Evolutionary conservation across 2,113 vertebrate genomes (phyloP).

Genomic region (Tiliqua scincoides): DNA sequence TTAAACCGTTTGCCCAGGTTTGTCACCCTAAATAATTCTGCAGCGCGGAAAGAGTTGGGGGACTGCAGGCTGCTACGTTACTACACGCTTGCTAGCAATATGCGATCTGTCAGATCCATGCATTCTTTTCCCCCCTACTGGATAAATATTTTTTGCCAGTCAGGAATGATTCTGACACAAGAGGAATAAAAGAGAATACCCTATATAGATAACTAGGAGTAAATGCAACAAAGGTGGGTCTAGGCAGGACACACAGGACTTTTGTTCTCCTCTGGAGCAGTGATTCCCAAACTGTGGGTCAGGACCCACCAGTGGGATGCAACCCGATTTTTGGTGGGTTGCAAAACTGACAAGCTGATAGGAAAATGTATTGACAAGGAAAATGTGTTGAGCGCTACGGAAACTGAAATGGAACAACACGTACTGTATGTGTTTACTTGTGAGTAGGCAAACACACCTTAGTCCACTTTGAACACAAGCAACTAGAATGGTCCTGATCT

Average conservation of each 20-base stretch:
- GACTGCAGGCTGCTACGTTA: conserved; percentile 32
- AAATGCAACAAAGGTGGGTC: background rate
- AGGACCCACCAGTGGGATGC: no score
- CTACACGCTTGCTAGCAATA: conserved; percentile 8
- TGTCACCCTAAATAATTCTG: conserved; percentile 52
- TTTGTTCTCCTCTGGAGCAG: background rate
- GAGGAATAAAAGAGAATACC: conserved; percentile 3
- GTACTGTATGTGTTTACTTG: no score
- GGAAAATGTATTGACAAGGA: no score
- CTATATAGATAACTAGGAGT: background rate
- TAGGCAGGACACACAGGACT: background rate
- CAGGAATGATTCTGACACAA: background rate
- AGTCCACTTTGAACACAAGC: no score
- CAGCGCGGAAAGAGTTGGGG: conserved; percentile 29
- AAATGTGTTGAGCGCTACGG: no score
- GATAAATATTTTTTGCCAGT: conserved; percentile 22
- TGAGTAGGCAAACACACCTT: no score
- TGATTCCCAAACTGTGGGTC: no score
- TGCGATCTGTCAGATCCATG: conserved; percentile 42
- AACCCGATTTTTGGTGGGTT: no score
- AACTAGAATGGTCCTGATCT: no score
- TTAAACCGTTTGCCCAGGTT: conserved; percentile 17
- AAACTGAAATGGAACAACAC: no score
- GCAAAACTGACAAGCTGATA: no score
- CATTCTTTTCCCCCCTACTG: conserved; percentile 47